Percentiles rank a stretch among this genome's conserved stretches.
These are phyloP conservation scores for Chloropsis hardwickii DNA, from an alignment of 2,113 vertebrate species.

Conservation along the genomic window DNA sequence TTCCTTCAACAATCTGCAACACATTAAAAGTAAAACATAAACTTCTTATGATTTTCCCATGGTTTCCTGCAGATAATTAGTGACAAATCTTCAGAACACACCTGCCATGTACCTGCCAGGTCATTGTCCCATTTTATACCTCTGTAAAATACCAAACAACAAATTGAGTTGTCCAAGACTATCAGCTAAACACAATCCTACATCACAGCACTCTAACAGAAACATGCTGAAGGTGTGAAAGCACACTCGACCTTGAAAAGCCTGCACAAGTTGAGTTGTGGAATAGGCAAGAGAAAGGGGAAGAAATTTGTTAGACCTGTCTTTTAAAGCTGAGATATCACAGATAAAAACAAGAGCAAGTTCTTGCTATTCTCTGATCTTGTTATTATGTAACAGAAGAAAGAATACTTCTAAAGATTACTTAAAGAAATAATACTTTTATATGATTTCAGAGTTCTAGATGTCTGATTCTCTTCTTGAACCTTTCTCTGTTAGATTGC, in stretches of 20 bases:
- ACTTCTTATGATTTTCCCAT: neutral
- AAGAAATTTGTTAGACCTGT: neutral
- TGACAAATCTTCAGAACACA: neutral
- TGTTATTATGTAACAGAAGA: neutral
- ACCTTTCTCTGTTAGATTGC: neutral
- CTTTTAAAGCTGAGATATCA: neutral
- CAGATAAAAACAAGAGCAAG: neutral
- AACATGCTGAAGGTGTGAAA: neutral
- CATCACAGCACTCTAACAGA: neutral
- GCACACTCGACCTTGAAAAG: neutral
- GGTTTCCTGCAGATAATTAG: neutral
- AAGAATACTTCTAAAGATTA: neutral
- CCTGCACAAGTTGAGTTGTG: neutral
- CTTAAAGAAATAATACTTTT: neutral
- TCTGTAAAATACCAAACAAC: neutral
- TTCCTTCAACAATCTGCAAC: neutral
- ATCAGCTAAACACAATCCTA: neutral
- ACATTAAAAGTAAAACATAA: neutral
- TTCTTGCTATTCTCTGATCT: neutral
- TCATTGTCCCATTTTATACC: neutral
- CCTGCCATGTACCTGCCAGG: neutral
- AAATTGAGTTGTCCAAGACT: neutral
- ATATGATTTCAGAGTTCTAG: neutral
- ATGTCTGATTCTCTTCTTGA: neutral
- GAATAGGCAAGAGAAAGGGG: neutral